Base-by-base conservation (phyloP, 1,140 invertebrate species). In the Tyrophagus putrescentiae region DNA sequence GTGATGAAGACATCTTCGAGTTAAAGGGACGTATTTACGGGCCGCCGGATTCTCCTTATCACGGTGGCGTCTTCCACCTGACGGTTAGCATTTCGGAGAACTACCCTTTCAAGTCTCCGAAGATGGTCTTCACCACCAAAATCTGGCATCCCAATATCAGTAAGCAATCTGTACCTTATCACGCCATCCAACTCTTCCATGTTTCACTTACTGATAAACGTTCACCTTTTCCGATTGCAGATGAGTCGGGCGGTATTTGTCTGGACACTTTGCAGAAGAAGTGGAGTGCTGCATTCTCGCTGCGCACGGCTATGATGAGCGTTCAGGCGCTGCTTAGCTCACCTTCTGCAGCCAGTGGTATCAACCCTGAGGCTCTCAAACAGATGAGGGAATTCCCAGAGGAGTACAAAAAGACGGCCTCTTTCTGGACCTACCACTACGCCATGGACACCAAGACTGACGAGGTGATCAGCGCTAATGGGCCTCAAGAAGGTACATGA, bases 191-290 rank as follows among this genome's bases (percentile, higher is more conserved):
- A n/a, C n/a, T n/a, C n/a, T n/a, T n/a, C n/a, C n/a, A n/a, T n/a
- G n/a, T n/a, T n/a, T n/a, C n/a, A n/a, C n/a, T n/a, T n/a, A n/a
- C n/a, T n/a, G n/a, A n/a, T n/a, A n/a, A n/a, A n/a, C n/a, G n/a
- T n/a, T n/a, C n/a, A n/a, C n/a, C n/a, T n/a, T n/a, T n/a, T n/a
- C n/a, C n/a, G n/a, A n/a, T n/a, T n/a, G 96, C 92, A 56, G 53
- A 32, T 1, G 34, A 36, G 33, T 27, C 95, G 27, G 95, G 96
- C 60, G 92, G 91, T 39, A 98, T 99, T 70, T 99, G 96, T 75
- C 77, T 99, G 71, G 96, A 98, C 73, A 98, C 98, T 69, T 76
- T 98, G 21, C 98, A 98, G 79, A 93, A 98, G 72, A 93, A 98
- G 73, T 98, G 95, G 95, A 95, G 95, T 63, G 96, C 96, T 57